These are phyloP conservation scores for Hapalemur alaotrensis DNA, from an alignment of 2,797 vertebrate species.

Conservation along the genomic window DNA sequence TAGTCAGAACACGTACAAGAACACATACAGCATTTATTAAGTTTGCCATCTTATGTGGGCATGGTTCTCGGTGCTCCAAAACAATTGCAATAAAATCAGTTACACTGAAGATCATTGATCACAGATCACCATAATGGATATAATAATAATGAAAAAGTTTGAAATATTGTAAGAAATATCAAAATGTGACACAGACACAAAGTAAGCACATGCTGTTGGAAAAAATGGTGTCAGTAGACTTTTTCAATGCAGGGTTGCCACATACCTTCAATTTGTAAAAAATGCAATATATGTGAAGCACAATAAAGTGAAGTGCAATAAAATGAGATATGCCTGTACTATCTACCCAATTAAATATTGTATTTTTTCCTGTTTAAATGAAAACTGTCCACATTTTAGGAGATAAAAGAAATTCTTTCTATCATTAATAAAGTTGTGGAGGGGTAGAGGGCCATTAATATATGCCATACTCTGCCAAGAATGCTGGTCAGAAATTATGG, in stretches of 20 bases:
- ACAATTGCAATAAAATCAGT: not conserved
- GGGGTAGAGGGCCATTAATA: not conserved
- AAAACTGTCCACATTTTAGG: not conserved
- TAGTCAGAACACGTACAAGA: not conserved
- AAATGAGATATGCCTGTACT: not conserved
- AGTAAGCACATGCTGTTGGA: not conserved
- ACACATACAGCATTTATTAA: not conserved
- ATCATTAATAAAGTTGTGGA: conserved; percentile 27
- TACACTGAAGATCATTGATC: not conserved
- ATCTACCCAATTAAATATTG: not conserved
- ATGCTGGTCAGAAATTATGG: conserved; percentile 39
- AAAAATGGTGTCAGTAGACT: not conserved
- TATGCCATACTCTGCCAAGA: not conserved
- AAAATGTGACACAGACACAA: not conserved
- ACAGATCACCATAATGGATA: not conserved
- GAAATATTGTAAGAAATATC: not conserved
- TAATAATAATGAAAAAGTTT: not conserved
- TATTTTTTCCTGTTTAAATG: not conserved
- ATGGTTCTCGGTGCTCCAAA: not conserved
- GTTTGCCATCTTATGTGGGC: not conserved
- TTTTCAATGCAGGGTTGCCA: not conserved
- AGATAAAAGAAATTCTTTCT: conserved; percentile 3
- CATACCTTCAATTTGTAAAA: not conserved
- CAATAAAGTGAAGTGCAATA: not conserved
- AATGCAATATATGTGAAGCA: not conserved